Base-by-base conservation (phyloP, 2,113 vertebrate genomes). In the Suricata suricatta region DNA sequence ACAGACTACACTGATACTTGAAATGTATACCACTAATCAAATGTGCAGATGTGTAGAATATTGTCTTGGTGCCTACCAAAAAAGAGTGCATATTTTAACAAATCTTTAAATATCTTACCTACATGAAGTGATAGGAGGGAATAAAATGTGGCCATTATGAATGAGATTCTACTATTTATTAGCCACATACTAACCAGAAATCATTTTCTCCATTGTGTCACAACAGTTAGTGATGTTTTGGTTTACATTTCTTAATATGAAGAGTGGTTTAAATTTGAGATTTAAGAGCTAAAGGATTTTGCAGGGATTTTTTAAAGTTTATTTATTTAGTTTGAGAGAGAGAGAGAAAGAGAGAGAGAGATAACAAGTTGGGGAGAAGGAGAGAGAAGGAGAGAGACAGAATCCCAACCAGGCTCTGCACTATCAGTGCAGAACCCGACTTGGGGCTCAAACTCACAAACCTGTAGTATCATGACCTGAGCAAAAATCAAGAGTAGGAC, bases 11-110 rank as follows among this genome's bases (percentile, higher is more conserved):
- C 23, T 72, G 68, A 89, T 19, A n/a, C n/a, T 82, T 57, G 83
- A 64, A 77, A 60, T 23, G 21, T 60, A 44, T 57, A 21, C 7
- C n/a, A 50, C 57, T 66, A 96, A 66, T 95, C 79, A 74, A 77
- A n/a, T 66, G 77, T 5, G 12, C 31, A 96, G 33, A 87, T 92
- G 19, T 71, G 14, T 68, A 66, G 13, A 57, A 38, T 77, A 80
- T 54, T 33, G 64, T 95, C 95, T 81, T 96, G 66, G 7, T 97
- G 76, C 50, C 47, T 83, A 92, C 44, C 90, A 90, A 76, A 90
- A 93, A 94, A 94, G 2, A 92, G 90, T 90, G n/a, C 41, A 47
- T 52, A 57, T 60, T 93, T 76, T 79, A 50, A 93, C 97, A 93
- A 96, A 47, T 74, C 69, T 74, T 64, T 80, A 68, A 50, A 86